Percentiles rank a stretch among this genome's conserved stretches.
Conservation (phyloP, 2,888 invertebrate genomes). For the Hoplodrina ambigua region DNA sequence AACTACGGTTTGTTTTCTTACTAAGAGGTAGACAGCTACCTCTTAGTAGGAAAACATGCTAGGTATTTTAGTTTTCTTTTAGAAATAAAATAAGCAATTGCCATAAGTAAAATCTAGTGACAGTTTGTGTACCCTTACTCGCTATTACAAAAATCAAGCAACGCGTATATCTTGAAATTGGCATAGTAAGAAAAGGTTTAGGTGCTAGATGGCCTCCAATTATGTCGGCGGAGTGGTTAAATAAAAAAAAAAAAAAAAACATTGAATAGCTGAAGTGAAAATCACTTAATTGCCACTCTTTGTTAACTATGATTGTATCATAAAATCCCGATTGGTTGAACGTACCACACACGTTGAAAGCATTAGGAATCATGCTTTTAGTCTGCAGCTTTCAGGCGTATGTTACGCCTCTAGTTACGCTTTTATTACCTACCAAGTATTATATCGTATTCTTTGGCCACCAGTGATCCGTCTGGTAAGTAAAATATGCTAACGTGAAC, state of each 20-base stretch:
- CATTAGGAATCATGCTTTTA: background rate
- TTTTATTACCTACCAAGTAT: background rate
- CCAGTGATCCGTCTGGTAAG: constrained; percentile 22
- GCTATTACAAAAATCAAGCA: background rate
- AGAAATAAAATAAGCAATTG: no score
- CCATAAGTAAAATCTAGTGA: background rate
- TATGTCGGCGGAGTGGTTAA: no score
- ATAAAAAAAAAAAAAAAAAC: no score
- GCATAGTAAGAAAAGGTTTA: no score
- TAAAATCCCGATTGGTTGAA: background rate
- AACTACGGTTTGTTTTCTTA: no score
- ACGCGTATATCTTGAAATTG: background rate
- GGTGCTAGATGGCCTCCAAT: background rate
- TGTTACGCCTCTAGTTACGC: background rate
- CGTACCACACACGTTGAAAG: background rate
- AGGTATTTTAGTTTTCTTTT: no score
- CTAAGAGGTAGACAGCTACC: no score
- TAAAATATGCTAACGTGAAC: constrained; percentile 24
- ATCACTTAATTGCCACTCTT: background rate
- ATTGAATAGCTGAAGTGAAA: no score
- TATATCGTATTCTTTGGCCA: background rate
- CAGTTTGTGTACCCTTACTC: background rate
- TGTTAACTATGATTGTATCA: background rate
- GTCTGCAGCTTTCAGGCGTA: background rate
- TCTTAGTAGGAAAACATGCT: no score